Percentiles rank a stretch among this genome's conserved stretches.
Conservation (phyloP, 92 coral and sea anemone genomes). For the Zoanthus solanderi region DNA sequence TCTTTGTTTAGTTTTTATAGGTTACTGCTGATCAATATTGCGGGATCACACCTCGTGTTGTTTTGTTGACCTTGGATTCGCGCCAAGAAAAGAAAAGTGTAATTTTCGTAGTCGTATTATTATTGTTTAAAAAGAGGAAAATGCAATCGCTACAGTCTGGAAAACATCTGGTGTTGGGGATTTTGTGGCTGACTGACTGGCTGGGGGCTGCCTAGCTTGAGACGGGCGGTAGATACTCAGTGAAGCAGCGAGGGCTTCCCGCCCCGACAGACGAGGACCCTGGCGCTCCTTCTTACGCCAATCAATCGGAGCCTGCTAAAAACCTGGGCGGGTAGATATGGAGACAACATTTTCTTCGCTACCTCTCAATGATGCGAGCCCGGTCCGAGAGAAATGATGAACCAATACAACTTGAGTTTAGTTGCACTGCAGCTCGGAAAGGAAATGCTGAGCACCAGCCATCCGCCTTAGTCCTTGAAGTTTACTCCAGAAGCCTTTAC, state of each 20-base stretch:
- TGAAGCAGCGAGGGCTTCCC: slow-evolving; percentile 16
- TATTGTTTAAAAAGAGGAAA: too few relatives aligned
- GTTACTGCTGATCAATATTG: too few relatives aligned
- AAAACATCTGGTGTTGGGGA: too few relatives aligned
- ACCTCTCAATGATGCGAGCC: neutral
- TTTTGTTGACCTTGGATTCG: too few relatives aligned
- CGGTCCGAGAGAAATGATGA: slow-evolving; percentile 5
- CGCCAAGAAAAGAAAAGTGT: too few relatives aligned
- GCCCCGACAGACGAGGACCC: slow-evolving; percentile 16
- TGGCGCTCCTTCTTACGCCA: slow-evolving; percentile 17
- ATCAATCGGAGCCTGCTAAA: slow-evolving; percentile 14
- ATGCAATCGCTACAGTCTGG: too few relatives aligned
- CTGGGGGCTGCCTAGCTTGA: neutral
- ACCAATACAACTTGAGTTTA: slow-evolving; percentile 7
- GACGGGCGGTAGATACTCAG: neutral
- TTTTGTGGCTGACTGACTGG: neutral
- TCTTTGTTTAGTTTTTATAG: too few relatives aligned
- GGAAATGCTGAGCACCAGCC: too few relatives aligned
- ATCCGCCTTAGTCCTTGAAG: too few relatives aligned
- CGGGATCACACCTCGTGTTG: too few relatives aligned
- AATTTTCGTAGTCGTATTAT: too few relatives aligned
- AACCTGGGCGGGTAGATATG: slow-evolving; percentile 17
- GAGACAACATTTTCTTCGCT: neutral
- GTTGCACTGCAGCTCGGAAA: neutral
- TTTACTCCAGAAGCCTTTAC: too few relatives aligned